A percentile compares a stretch with the other conserved stretches of the same genome.
Evolutionary conservation across 1,140 invertebrate genomes (phyloP).

Genomic region (Bathynomus jamesi): DNA sequence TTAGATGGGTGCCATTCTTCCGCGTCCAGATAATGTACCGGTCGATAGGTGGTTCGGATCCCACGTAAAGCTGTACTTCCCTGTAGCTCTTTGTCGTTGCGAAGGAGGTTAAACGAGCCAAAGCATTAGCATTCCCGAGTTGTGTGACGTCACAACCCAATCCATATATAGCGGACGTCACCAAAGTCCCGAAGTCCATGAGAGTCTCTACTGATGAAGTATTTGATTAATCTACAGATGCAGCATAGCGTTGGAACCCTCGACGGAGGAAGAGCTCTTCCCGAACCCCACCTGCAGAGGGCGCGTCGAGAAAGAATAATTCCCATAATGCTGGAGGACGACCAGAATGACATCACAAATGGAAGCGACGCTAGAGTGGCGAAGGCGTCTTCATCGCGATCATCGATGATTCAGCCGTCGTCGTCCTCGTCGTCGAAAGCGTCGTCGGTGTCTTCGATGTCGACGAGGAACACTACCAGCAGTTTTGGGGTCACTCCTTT

Average conservation of each 20-base stretch:
- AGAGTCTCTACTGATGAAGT: no score
- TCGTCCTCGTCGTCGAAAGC: not conserved
- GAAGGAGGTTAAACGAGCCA: no score
- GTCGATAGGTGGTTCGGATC: no score
- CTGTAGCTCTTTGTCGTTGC: no score
- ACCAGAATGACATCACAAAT: slow-evolving; percentile 20
- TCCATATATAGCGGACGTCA: no score
- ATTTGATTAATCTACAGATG: slow-evolving; percentile 9
- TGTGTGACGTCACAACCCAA: no score
- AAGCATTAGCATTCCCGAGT: no score
- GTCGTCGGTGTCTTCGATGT: not conserved
- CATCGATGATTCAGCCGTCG: not conserved
- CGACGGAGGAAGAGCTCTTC: not conserved
- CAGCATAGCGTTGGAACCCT: slow-evolving; percentile 15
- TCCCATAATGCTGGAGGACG: slow-evolving; percentile 51
- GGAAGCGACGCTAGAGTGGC: slow-evolving; percentile 4
- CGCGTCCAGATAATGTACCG: no score
- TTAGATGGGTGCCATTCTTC: no score
- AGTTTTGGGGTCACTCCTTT: not conserved
- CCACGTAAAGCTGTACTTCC: no score
- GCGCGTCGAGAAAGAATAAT: slow-evolving; percentile 54
- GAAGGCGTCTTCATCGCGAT: slow-evolving; percentile 3
- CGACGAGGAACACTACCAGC: not conserved
- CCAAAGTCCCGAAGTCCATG: no score
- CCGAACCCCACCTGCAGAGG: slow-evolving; percentile 31